Conservation (phyloP, 2,888 invertebrate species). For the Zygothrica quintamaculata region DNA sequence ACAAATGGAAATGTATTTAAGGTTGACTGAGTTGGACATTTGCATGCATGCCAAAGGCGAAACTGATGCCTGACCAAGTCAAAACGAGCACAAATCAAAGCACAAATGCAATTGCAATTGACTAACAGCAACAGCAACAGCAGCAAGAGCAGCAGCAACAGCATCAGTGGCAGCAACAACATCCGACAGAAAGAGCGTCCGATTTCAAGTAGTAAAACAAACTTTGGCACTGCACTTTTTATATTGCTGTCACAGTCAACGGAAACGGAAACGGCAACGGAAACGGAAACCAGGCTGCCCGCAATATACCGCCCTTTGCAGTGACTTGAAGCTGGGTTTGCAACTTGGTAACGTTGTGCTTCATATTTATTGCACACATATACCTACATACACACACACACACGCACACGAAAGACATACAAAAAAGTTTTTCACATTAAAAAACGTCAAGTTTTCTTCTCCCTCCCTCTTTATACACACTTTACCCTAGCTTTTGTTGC, state of each 20-base stretch:
- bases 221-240: slow-evolving; percentile 55
- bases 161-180: slow-evolving; percentile 10
- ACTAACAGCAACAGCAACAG: slow-evolving; percentile 27
- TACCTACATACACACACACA: slow-evolving; percentile 12
- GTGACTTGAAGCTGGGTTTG: slow-evolving; percentile 18
- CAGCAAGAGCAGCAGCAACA: slow-evolving; percentile 18
- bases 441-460: slow-evolving; percentile 52
- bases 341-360: slow-evolving; percentile 63
- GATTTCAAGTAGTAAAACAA: slow-evolving; percentile 59
- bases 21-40: slow-evolving; percentile 46
- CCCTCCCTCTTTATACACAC: neutral
- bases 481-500: slow-evolving; percentile 6
- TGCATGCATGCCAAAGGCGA: slow-evolving; percentile 52
- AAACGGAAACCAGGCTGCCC: slow-evolving; percentile 58
- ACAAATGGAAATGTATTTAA: slow-evolving; percentile 35
- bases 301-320: slow-evolving; percentile 24
- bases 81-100: slow-evolving; percentile 50
- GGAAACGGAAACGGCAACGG: slow-evolving; percentile 41
- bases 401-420: slow-evolving; percentile 9
- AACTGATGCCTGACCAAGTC: slow-evolving; percentile 17
- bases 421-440: slow-evolving; percentile 66
- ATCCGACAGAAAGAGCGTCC: slow-evolving; percentile 38
- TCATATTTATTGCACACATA: slow-evolving; percentile 66
- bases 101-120: slow-evolving; percentile 58
- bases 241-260: slow-evolving; percentile 61